Base-by-base conservation (phyloP, 2,888 invertebrate genomes). In the Cataglyphis albicans region DNA sequence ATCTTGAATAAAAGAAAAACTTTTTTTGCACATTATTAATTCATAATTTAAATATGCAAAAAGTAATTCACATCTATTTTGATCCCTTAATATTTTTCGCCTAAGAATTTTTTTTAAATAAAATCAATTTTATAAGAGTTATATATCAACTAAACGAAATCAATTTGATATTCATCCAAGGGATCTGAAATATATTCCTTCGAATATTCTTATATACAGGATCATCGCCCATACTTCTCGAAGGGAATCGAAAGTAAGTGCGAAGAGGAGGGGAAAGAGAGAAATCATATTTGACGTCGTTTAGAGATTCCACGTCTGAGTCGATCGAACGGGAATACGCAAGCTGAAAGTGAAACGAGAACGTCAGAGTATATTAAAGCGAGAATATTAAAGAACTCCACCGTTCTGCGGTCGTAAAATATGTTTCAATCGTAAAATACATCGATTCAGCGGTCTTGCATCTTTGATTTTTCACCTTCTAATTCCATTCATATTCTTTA, bases 251-350 rank as follows among this genome's bases (percentile, higher is more conserved):
- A 68, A 67, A 41, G 29, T 6, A 44, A 72, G 21, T 25, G 52
- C 35, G 57, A 48, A 9, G 9, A 18, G n/a, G n/a, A 15, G 48
- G 0, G 18, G 35, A 10, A 29, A n/a, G 18, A n/a, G 25, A 9
- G 25, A 18, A 59, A 73, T 80, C 59, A 74, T 73, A 74, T 73
- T 80, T 80, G 76, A 76, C 44, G 21, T 74, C 78, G 74, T 80
- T 80, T 80, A 80, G 18, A 59, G 59, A 29, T 78, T 44, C 59
- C 59, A 73, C 32, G 4, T 67, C 18, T 29, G 25, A 15, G 73
- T 59, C 35, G 78, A 78, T 78, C 78, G 73, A 72, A 72, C 44
- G 59, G 25, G 21, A 59, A 68, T 57, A 78, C 70, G 57, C 68
- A 70, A 57, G 32, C 72, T 41, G 57, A 70, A 78, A 78, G 74